A percentile compares a stretch with the other conserved stretches of the same genome.
phyloP scores from a whole-genome alignment of 2,797 vertebrate genomes.

The Rhinogobio ventralis region DNA sequence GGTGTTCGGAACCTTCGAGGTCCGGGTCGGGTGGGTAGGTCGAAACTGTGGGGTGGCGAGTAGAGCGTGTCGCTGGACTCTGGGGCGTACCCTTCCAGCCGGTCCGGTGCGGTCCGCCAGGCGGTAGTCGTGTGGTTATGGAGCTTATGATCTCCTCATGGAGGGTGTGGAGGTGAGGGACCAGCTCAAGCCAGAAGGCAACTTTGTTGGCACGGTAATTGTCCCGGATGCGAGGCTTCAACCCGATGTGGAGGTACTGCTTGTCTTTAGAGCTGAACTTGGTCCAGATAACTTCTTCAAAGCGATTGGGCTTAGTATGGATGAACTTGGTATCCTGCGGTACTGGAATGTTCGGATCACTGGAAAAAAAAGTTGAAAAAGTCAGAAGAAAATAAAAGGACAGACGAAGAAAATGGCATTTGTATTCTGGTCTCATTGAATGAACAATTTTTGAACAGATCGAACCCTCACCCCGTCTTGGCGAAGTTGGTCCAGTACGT shows the following conservation, averaged over 20 bases:
- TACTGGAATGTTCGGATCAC: conserved; percentile 92
- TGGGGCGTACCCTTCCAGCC: conserved; percentile 66
- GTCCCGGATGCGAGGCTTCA: conserved; percentile 91
- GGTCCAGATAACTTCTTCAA: conserved; percentile 95
- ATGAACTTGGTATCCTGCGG: conserved; percentile 97
- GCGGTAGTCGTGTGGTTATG: conserved; percentile 81
- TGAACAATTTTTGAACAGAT: background rate
- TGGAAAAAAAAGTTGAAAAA: conserved; percentile 62
- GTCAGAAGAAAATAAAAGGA: conserved; percentile 27
- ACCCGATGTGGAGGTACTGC: conserved; percentile 93
- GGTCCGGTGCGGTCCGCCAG: conserved; percentile 68
- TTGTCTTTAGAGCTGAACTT: conserved; percentile 97
- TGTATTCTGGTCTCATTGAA: background rate
- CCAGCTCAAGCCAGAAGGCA: conserved; percentile 95
- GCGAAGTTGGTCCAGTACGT: conserved; percentile 99
- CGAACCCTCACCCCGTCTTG: conserved; percentile 86
- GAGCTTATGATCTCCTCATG: conserved; percentile 78
- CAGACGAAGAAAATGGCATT: background rate
- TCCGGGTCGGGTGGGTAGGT: conserved; percentile 81
- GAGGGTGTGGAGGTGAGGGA: conserved; percentile 90
- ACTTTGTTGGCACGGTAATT: conserved; percentile 97
- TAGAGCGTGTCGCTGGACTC: conserved; percentile 66
- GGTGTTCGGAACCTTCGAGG: conserved; percentile 74
- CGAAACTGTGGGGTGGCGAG: conserved; percentile 71
- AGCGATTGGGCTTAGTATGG: conserved; percentile 96